These are phyloP conservation scores for Muntiacus reevesi DNA, from an alignment of 2,113 vertebrate species.

Conservation along the genomic window DNA sequence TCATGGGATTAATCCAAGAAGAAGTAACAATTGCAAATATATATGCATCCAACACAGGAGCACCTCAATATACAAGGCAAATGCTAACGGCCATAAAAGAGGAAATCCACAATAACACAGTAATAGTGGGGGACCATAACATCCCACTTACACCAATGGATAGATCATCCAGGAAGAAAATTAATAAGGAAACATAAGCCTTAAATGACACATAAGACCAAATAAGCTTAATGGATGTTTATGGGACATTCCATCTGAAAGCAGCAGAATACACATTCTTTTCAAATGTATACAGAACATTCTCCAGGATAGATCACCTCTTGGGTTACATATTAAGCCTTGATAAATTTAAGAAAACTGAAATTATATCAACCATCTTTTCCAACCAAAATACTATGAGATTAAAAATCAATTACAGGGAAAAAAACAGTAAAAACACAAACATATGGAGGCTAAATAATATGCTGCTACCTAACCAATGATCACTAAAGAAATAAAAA, in stretches of 20 bases:
- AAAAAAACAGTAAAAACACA: background rate
- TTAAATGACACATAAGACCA: background rate
- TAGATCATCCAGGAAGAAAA: background rate
- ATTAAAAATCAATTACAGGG: background rate
- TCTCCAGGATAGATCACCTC: background rate
- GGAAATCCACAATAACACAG: background rate
- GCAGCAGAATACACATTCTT: background rate
- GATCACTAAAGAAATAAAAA: background rate
- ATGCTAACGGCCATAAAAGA: background rate
- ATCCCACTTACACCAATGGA: background rate
- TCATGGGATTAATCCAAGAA: background rate
- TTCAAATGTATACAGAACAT: background rate
- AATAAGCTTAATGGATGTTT: background rate
- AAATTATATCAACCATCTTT: background rate
- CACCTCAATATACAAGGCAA: background rate
- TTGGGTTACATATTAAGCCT: background rate
- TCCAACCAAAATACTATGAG: background rate
- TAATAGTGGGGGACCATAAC: background rate
- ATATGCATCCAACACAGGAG: background rate
- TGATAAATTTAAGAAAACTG: background rate
- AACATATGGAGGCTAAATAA: background rate
- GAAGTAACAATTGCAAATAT: background rate
- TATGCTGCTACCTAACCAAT: background rate
- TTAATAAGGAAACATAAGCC: background rate
- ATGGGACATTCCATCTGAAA: background rate